phyloP scores from a whole-genome alignment of 2,888 invertebrate species.

The Gari tellinella region DNA sequence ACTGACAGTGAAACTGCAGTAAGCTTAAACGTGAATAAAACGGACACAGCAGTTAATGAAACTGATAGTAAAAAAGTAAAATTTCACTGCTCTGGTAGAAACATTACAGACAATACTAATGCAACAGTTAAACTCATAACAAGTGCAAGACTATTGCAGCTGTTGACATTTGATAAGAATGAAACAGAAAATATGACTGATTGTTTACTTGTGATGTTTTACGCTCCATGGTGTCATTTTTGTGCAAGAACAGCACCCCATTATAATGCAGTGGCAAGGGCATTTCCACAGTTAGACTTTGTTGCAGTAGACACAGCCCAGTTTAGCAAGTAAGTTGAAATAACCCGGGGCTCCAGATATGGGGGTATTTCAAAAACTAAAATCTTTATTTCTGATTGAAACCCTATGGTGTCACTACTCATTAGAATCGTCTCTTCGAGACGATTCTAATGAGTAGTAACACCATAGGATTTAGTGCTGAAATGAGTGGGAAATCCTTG shows the following conservation, averaged over 20 bases:
- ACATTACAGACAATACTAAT: conserved; percentile 71
- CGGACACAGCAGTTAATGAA: conserved; percentile 56
- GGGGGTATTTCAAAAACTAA: too few relatives aligned
- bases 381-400: too few relatives aligned
- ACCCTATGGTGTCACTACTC: too few relatives aligned
- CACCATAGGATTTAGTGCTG: too few relatives aligned
- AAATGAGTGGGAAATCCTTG: too few relatives aligned
- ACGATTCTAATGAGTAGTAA: too few relatives aligned
- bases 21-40: conserved; percentile 36
- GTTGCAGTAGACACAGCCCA: conserved; percentile 95
- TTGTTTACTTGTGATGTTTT: conserved; percentile 92
- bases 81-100: conserved; percentile 77
- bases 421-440: too few relatives aligned
- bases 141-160: conserved; percentile 89
- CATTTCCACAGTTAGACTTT: conserved; percentile 94
- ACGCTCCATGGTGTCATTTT: conserved; percentile 94
- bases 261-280: conserved; percentile 94
- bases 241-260: conserved; percentile 95
- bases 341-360: too few relatives aligned
- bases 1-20: conserved; percentile 28
- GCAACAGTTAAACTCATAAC: conserved; percentile 88
- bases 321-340: conserved; percentile 86
- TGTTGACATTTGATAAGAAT: conserved; percentile 86
- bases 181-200: conserved; percentile 85
- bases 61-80: conserved; percentile 66